Base-by-base conservation (phyloP, 2,113 vertebrate species). In the Cynopterus brachyotis region DNA sequence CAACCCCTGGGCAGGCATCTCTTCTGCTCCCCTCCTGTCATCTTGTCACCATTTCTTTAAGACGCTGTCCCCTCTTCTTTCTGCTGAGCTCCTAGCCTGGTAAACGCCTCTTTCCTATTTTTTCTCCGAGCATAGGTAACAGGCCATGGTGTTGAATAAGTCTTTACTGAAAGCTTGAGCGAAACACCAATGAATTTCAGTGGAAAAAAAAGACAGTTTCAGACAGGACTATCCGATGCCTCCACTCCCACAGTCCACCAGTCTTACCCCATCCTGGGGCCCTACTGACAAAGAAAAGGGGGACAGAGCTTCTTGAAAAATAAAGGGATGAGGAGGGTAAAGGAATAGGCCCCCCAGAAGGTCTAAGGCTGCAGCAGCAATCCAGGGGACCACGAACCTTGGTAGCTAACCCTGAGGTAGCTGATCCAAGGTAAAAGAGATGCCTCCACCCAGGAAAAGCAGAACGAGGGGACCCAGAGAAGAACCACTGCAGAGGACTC, bases 351-450 rank as follows among this genome's bases (percentile, higher is more conserved):
- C 53, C 24, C 59, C 60, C 1, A 9, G 50, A 45, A 53, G 24
- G 17, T 9, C 40, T 5, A 1, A 2, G 15, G 3, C 10, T 0
- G 1, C 3, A 15, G 24, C 13, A 37, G 30, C 8, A 26, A 17
- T 22, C 67, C 12, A 2, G 9, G 24, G 9, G 9, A 42, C 28
- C 17, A 22, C 7, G 5, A 5, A 6, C 16, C 8, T 19, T 6
- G 7, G 28, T 4, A 35, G 26, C 47, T 62, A 40, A 47, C 32
- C 20, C 35, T 37, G 15, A 89, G 60, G 6, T 64, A 16, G 5
- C 11, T 50, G 50, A 50, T 50, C 53, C 55, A 55, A 26, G 22
- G 7, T 53, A 20, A 40, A 9, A 40, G 40, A 89, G 28, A 24
- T 19, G 50, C 13, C 55, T 45, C 32, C 5, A 0, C 17, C 45